phyloP scores from a whole-genome alignment of 2,888 invertebrate genomes.

The Tineola bisselliella region DNA sequence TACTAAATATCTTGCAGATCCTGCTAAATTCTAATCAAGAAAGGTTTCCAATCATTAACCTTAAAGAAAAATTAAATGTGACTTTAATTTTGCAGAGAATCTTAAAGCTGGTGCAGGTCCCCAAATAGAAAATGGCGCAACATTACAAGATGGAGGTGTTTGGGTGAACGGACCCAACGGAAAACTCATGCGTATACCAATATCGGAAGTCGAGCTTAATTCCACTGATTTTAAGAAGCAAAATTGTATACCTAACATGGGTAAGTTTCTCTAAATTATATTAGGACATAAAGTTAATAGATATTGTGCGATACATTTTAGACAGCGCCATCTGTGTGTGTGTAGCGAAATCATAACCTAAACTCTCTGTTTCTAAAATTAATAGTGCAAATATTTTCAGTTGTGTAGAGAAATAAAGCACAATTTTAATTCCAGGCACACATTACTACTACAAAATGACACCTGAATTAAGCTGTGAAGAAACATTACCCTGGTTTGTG shows the following conservation, averaged over 20 bases:
- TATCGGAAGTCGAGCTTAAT: conserved; percentile 37
- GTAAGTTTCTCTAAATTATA: conserved; percentile 24
- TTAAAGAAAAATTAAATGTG: background rate
- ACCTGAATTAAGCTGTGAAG: conserved; percentile 33
- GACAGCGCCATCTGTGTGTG: too few species aligned
- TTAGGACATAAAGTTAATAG: too few species aligned
- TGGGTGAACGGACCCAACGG: conserved; percentile 48
- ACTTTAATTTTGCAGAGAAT: conserved; percentile 31
- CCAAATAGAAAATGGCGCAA: conserved; percentile 46
- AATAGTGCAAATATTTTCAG: too few species aligned
- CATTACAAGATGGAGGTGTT: conserved; percentile 55
- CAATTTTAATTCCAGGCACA: conserved; percentile 28
- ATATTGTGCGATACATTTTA: too few species aligned
- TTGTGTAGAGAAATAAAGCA: too few species aligned
- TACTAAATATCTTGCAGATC: too few species aligned
- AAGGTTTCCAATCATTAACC: too few species aligned
- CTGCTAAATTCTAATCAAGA: too few species aligned
- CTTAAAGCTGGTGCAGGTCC: conserved; percentile 50
- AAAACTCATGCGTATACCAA: conserved; percentile 41
- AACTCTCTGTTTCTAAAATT: too few species aligned
- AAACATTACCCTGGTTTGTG: conserved; percentile 43
- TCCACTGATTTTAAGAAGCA: conserved; percentile 43
- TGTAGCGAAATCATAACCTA: too few species aligned
- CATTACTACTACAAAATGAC: conserved; percentile 49
- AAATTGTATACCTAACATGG: conserved; percentile 48